These are phyloP conservation scores for Bos javanicus DNA, from an alignment of 2,113 vertebrate species.

Conservation along the genomic window DNA sequence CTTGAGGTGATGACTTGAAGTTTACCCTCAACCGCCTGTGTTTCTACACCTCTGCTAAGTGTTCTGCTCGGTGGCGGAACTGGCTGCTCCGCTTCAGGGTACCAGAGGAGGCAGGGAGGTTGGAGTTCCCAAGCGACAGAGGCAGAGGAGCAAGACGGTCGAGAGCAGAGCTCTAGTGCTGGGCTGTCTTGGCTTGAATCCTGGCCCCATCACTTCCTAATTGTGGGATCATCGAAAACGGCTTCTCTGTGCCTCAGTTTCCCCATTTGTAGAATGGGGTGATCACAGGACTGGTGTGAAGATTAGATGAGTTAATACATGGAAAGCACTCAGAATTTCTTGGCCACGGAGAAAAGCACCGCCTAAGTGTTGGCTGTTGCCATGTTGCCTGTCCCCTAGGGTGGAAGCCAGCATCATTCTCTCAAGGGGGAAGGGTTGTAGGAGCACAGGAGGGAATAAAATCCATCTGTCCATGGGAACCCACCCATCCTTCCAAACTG, in stretches of 20 bases:
- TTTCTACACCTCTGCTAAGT: not conserved
- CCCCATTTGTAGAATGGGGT: not conserved
- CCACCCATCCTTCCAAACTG: not conserved
- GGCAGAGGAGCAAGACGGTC: fast-evolving
- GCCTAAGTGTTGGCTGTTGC: not conserved
- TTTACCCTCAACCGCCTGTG: not conserved
- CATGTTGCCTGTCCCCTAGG: not conserved
- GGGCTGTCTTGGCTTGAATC: not conserved
- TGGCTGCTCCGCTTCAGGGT: no score
- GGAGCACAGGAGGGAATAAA: not conserved
- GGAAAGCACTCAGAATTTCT: not conserved
- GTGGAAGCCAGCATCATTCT: not conserved
- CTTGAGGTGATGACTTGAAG: not conserved
- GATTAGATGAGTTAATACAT: not conserved
- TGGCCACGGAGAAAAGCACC: not conserved
- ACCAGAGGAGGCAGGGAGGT: not conserved
- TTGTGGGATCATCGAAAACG: not conserved
- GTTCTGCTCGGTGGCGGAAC: not conserved
- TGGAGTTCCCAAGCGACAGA: not conserved
- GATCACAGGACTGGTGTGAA: not conserved
- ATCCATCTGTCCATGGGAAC: not conserved
- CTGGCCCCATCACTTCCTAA: not conserved
- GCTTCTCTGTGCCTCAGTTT: not conserved
- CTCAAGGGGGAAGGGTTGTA: not conserved
- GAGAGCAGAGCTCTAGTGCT: not conserved